phyloP scores from a whole-genome alignment of 2,888 invertebrate genomes.

The Euclidia mi region DNA sequence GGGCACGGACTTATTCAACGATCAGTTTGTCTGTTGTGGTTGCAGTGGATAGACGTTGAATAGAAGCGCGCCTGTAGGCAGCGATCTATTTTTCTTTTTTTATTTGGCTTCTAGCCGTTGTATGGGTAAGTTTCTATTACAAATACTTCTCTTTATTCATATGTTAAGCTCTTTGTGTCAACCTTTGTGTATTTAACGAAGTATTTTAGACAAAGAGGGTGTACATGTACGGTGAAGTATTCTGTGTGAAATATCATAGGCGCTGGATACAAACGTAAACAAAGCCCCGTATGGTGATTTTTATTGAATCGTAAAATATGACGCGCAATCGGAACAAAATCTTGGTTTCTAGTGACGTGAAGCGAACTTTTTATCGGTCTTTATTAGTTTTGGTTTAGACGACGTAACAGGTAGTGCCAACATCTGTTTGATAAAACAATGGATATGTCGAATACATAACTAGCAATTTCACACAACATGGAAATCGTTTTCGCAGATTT shows the following conservation, averaged over 20 bases:
- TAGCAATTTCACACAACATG: too few species aligned
- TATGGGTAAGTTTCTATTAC: constrained; percentile 84
- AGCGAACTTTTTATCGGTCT: neutral
- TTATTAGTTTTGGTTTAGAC: neutral
- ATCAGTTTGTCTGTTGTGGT: constrained; percentile 83
- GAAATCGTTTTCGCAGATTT: too few species aligned
- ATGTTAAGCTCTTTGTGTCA: constrained; percentile 18
- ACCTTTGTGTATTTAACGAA: neutral
- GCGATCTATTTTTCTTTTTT: constrained; percentile 87
- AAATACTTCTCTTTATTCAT: constrained; percentile 25
- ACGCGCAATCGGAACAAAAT: constrained; percentile 1
- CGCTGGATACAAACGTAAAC: constrained; percentile 49
- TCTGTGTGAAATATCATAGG: constrained; percentile 33
- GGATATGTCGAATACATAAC: too few species aligned
- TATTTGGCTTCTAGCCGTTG: constrained; percentile 91
- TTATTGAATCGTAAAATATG: constrained; percentile 13
- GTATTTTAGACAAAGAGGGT: constrained; percentile 41
- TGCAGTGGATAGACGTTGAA: constrained; percentile 70
- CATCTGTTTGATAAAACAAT: too few species aligned
- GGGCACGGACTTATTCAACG: constrained; percentile 70
- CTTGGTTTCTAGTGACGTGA: neutral
- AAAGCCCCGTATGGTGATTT: constrained; percentile 37
- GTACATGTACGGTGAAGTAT: constrained; percentile 38
- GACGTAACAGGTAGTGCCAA: too few species aligned
- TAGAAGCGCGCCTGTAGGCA: constrained; percentile 80